Evolutionary conservation across 2,888 invertebrate species (phyloP).

Genomic region (Griposia aprilina): DNA sequence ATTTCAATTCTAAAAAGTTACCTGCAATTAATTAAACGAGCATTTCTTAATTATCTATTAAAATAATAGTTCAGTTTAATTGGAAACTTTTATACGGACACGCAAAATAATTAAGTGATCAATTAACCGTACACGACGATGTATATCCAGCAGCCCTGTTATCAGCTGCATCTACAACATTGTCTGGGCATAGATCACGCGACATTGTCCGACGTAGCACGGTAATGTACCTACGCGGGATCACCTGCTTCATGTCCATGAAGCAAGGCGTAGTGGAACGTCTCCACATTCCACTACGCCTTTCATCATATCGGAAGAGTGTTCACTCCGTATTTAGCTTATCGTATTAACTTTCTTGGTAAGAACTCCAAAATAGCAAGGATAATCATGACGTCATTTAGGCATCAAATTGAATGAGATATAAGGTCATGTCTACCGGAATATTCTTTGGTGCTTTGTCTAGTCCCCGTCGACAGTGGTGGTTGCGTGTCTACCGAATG

Average conservation of each 20-base stretch:
- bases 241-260: conserved; percentile 3
- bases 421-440: conserved; percentile 28
- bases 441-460: conserved; percentile 59
- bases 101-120: conserved; percentile 89
- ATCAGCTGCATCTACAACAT: conserved; percentile 82
- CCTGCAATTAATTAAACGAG: conserved; percentile 86
- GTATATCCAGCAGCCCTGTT: conserved; percentile 79
- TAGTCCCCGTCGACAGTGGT: conserved; percentile 49
- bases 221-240: conserved; percentile 59
- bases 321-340: neutral
- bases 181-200: conserved; percentile 76
- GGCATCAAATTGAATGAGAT: neutral
- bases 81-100: conserved; percentile 86
- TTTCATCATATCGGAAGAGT: neutral
- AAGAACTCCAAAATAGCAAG: neutral
- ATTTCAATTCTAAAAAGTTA: conserved; percentile 82
- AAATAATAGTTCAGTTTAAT: conserved; percentile 87
- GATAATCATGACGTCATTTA: neutral
- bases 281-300: neutral
- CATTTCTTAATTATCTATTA: conserved; percentile 89
- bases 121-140: conserved; percentile 86
- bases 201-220: conserved; percentile 26
- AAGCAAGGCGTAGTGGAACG: too few relatives aligned
- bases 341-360: neutral
- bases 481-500: conserved; percentile 73